Conservation (phyloP, 2,113 vertebrate genomes). For the Tinamus guttatus region DNA sequence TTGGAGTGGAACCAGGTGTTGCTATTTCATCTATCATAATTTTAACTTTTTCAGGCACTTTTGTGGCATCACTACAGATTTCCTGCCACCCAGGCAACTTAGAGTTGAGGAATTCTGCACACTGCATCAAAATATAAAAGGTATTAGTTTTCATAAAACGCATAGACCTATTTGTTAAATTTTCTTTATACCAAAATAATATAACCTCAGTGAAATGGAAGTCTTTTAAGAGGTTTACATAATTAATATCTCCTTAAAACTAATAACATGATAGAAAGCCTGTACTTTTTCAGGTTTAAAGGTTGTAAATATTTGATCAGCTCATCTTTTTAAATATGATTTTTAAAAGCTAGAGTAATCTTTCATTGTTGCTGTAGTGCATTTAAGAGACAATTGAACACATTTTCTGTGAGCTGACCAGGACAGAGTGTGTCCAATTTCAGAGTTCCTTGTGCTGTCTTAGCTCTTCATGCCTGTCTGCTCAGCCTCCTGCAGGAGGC, state of each 20-base stretch:
- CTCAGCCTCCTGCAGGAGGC: not conserved
- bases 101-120: constrained; percentile 85
- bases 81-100: constrained; percentile 92
- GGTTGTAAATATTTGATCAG: not conserved
- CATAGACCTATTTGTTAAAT: not conserved
- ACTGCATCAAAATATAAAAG: constrained; percentile 75
- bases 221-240: not conserved
- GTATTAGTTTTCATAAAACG: not conserved
- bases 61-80: constrained; percentile 89
- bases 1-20: constrained; percentile 70
- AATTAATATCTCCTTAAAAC: not conserved
- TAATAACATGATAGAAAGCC: not conserved
- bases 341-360: not conserved
- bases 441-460: not conserved
- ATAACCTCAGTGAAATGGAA: not conserved
- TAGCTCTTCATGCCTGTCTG: not conserved
- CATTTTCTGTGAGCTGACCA: not conserved
- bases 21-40: constrained; percentile 89
- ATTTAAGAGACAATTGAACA: not conserved
- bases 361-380: not conserved
- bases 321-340: not conserved
- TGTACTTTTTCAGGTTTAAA: not conserved
- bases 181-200: not conserved
- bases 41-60: constrained; percentile 88
- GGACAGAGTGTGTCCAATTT: not conserved